Base-by-base conservation (phyloP, 2,888 invertebrate species). In the Helicoverpa assulta region DNA sequence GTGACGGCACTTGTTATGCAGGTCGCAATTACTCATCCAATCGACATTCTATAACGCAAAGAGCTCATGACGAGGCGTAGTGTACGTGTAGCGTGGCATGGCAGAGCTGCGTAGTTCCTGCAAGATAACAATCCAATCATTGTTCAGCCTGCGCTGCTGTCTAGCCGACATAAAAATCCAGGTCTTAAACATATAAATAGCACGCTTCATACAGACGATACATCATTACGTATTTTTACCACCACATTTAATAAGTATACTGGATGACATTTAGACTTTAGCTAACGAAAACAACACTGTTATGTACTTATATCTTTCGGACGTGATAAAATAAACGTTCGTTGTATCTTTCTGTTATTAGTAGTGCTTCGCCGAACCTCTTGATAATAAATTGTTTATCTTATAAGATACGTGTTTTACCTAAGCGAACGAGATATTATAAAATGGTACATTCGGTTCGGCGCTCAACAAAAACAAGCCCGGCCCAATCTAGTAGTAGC, bases 381-480 rank as follows among this genome's bases (percentile, higher is more conserved):
- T 47, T 40, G 67, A 71, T 81, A 56, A 67, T 40, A 56, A 12
- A 3, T 14, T 16, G 14, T 52, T 76, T 70, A 76, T 76, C 62
- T 67, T 43, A 61, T 56, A 58, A 75, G 64, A 67, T 61, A 65
- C 18, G 37, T 62, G 64, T 55, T 65, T 62, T 76, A 71, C 57
- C 18, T 43, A 67, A 19, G 12, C 54, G 16, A 33, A 55, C 40
- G 66, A 61, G 54, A 52, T 40, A 43, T 19, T 62, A 67, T 64
- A 67, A 52, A 70, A 52, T 16, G 26, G 69, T 52, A 47, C 50
- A 70, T 74, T 72, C 61, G 53, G 56, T 63, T 55, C 56, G 21
- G 19, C 67, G 60, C 52, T 62, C 58, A 70, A 72, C 69, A 75
- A 78, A 47, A 76, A 82, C 68, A 82, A 78, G 65, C 60, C 33